Conservation (phyloP, 2,113 vertebrate species). For the Mesoclemmys tuberculata region DNA sequence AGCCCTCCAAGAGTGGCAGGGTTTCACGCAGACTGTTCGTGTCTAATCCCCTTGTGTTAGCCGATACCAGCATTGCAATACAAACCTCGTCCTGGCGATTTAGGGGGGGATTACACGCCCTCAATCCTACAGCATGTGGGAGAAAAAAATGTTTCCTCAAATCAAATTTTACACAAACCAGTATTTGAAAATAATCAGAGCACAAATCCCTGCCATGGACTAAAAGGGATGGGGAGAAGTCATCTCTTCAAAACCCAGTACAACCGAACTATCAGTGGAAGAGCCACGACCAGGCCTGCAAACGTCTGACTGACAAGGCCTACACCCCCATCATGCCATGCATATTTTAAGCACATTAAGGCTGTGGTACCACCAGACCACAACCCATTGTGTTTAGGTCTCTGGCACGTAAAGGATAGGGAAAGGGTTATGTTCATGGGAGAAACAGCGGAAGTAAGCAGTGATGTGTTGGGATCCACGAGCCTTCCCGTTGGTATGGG, state of each 20-base stretch:
- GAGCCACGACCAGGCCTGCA: not conserved
- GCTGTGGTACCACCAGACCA: not conserved
- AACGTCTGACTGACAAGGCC: not conserved
- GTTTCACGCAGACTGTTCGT: slow-evolving; percentile 78
- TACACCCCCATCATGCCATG: not conserved
- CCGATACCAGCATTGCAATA: slow-evolving; percentile 76
- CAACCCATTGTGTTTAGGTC: not conserved
- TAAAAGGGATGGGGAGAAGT: not conserved
- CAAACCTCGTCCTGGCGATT: slow-evolving; percentile 72
- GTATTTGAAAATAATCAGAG: slow-evolving; percentile 80
- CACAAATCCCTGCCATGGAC: slow-evolving; percentile 69
- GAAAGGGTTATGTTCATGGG: not conserved
- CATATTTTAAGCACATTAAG: not conserved
- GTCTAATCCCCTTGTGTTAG: slow-evolving; percentile 82
- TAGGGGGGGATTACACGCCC: slow-evolving; percentile 83
- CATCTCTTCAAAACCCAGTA: not conserved
- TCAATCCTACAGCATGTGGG: slow-evolving; percentile 75
- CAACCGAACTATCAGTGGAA: fast-evolving
- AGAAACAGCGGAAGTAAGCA: not conserved
- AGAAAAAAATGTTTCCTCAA: slow-evolving; percentile 79
- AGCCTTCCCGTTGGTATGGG: not conserved
- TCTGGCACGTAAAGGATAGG: not conserved
- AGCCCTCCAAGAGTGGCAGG: slow-evolving; percentile 76
- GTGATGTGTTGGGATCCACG: not conserved
- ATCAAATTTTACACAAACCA: slow-evolving; percentile 80